These are phyloP conservation scores for Cirrhinus molitorella DNA, from an alignment of 2,797 vertebrate species.

Conservation along the genomic window DNA sequence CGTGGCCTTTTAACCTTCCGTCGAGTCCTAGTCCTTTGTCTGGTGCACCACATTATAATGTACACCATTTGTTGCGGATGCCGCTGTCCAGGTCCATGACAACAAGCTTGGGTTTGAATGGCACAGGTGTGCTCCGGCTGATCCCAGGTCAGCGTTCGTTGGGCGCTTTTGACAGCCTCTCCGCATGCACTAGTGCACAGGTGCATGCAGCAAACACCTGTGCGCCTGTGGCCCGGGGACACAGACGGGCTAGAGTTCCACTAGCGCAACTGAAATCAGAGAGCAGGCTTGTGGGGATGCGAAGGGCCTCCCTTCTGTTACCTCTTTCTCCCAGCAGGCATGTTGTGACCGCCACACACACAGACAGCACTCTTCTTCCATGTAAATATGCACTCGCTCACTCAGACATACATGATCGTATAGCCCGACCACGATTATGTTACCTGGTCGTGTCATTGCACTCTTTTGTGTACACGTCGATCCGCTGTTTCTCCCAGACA, in stretches of 20 bases:
- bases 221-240: slow-evolving; percentile 70
- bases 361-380: slow-evolving; percentile 41
- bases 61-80: slow-evolving; percentile 25
- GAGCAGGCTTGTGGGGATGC: slow-evolving; percentile 31
- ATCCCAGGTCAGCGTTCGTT: slow-evolving; percentile 72
- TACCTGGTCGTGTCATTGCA: slow-evolving; percentile 70
- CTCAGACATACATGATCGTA: slow-evolving; percentile 35
- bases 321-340: slow-evolving; percentile 40
- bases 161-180: slow-evolving; percentile 74
- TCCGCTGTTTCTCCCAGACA: slow-evolving; percentile 67
- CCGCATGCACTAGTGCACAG: slow-evolving; percentile 55
- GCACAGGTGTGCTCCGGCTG: slow-evolving; percentile 77
- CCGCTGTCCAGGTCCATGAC: slow-evolving; percentile 50
- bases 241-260: slow-evolving; percentile 76
- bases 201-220: slow-evolving; percentile 72
- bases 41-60: slow-evolving; percentile 28
- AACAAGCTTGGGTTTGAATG: slow-evolving; percentile 62
- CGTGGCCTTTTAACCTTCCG: slow-evolving; percentile 18
- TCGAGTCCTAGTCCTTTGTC: slow-evolving; percentile 10
- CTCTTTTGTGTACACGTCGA: slow-evolving; percentile 69
- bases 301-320: slow-evolving; percentile 33
- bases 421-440: slow-evolving; percentile 65
- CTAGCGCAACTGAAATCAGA: slow-evolving; percentile 56
- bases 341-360: slow-evolving; percentile 55
- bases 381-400: slow-evolving; percentile 36